Conservation (phyloP, 2,888 invertebrate species). For the Rambutsinella grinnellia region DNA sequence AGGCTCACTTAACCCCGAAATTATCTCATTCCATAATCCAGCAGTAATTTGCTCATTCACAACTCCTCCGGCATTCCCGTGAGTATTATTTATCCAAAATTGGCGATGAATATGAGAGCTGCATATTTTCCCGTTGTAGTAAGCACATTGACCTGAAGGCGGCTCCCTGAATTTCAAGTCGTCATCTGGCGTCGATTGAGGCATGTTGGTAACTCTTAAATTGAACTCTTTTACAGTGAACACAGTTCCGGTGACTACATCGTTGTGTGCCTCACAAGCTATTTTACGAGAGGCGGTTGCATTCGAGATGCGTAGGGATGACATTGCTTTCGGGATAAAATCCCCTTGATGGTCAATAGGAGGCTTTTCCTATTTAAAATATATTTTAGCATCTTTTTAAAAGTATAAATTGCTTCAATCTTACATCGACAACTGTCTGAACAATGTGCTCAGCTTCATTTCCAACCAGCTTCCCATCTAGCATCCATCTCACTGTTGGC, state of each 20-base stretch:
- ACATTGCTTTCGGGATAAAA: constrained; percentile 63
- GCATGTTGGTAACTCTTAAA: constrained; percentile 64
- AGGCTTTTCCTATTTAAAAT: constrained; percentile 42
- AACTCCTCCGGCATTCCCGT: constrained; percentile 77
- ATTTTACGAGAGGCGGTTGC: constrained; percentile 63
- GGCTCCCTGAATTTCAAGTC: constrained; percentile 66
- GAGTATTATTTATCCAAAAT: constrained; percentile 83
- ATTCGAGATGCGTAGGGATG: constrained; percentile 64
- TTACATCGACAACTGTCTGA: constrained; percentile 57
- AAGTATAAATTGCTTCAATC: neutral
- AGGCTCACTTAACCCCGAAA: constrained; percentile 82
- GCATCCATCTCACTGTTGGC: constrained; percentile 61
- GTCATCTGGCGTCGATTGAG: constrained; percentile 58
- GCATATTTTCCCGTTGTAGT: constrained; percentile 88
- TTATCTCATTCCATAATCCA: constrained; percentile 89
- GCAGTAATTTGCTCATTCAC: constrained; percentile 88
- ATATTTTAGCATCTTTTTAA: neutral
- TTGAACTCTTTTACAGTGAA: constrained; percentile 58
- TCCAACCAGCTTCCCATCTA: constrained; percentile 63
- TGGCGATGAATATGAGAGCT: constrained; percentile 70
- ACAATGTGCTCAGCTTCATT: constrained; percentile 59
- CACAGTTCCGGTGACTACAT: constrained; percentile 40
- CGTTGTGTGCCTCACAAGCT: constrained; percentile 62
- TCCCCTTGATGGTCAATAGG: constrained; percentile 43
- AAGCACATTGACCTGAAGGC: constrained; percentile 81